These are phyloP conservation scores for Colaptes auratus DNA, from an alignment of 2,113 vertebrate species.

Conservation along the genomic window DNA sequence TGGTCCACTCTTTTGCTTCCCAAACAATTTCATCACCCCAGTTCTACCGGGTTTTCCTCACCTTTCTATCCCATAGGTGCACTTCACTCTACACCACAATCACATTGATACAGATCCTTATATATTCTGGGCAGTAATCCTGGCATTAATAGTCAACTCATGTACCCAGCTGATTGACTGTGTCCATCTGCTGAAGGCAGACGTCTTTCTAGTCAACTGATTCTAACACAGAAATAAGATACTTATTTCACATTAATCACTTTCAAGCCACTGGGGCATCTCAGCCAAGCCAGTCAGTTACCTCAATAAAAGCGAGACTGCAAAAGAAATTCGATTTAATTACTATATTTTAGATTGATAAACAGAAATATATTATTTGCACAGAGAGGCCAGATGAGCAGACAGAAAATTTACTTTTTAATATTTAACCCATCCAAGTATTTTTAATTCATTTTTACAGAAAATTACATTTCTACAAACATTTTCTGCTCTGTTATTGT, in stretches of 20 bases:
- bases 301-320: neutral
- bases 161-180: neutral
- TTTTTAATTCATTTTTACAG: neutral
- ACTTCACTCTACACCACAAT: neutral
- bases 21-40: neutral
- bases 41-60: neutral
- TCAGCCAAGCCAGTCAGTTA: neutral
- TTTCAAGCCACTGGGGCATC: neutral
- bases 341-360: neutral
- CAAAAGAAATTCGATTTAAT: neutral
- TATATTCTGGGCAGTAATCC: neutral
- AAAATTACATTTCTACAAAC: neutral
- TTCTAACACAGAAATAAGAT: neutral
- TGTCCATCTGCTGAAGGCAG: neutral
- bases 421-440: neutral
- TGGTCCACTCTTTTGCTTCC: neutral
- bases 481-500: neutral
- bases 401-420: neutral
- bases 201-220: neutral
- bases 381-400: neutral
- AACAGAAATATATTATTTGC: neutral
- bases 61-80: accelerated
- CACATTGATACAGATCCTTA: neutral
- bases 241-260: neutral
- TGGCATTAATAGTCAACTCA: accelerated